A percentile compares a stretch with the other conserved stretches of the same genome.
phyloP scores from a whole-genome alignment of 37 sponge, comb jelly and placozoan species.

The Agelas oroides region DNA sequence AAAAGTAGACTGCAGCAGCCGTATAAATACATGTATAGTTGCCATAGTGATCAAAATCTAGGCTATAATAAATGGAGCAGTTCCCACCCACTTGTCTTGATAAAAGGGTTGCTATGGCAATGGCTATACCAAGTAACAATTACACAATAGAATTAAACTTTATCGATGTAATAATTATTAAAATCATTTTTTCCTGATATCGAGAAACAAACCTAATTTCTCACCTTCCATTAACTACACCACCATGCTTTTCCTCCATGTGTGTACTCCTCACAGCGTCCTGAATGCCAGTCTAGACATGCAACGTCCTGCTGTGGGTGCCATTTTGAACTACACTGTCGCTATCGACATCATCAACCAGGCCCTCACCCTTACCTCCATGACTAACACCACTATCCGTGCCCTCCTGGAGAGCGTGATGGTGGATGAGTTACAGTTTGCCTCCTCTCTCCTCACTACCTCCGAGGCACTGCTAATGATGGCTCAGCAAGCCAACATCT shows the following conservation, averaged over 20 bases:
- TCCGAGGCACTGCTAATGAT: neutral
- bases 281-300: conserved; percentile 14
- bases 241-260: neutral
- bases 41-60: too few relatives aligned
- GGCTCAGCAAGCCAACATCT: neutral
- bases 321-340: conserved; percentile 21
- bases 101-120: too few relatives aligned
- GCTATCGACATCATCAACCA: conserved; percentile 6
- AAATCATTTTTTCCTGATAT: too few relatives aligned
- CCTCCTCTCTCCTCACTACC: neutral
- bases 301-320: conserved; percentile 9
- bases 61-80: too few relatives aligned
- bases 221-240: neutral
- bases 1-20: too few relatives aligned
- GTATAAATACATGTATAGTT: too few relatives aligned
- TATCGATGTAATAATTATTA: too few relatives aligned
- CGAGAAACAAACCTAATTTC: too few relatives aligned
- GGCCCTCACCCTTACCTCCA: conserved; percentile 20
- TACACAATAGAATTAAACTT: too few relatives aligned
- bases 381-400: conserved; percentile 12
- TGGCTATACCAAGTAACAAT: too few relatives aligned
- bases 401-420: neutral
- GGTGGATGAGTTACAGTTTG: neutral
- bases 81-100: too few relatives aligned
- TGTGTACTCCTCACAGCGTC: conserved; percentile 14